Evolutionary conservation across 1,140 invertebrate genomes (phyloP).

Genomic region (Eumeta japonica): DNA sequence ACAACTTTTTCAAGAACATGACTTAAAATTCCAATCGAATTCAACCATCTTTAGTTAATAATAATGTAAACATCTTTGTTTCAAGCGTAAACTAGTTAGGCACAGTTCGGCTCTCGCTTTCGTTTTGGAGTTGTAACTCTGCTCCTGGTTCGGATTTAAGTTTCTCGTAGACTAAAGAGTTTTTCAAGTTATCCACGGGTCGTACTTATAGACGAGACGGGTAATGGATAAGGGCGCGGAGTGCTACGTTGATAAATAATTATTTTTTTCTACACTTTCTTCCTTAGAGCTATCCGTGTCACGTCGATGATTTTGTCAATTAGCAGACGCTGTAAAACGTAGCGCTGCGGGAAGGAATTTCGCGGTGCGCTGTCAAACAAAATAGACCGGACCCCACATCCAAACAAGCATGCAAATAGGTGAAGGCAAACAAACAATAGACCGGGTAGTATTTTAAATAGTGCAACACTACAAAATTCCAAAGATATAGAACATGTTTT

Average conservation of each 20-base stretch:
- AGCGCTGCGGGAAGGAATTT: conserved; percentile 29
- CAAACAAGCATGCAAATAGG: conserved; percentile 45
- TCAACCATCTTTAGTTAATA: conserved; percentile 5
- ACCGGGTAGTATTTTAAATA: no score
- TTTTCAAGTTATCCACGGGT: conserved; percentile 36
- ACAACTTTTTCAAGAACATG: conserved; percentile 38
- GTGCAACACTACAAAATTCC: no score
- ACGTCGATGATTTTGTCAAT: conserved; percentile 3
- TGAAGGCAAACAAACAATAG: conserved; percentile 45
- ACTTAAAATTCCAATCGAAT: conserved; percentile 45
- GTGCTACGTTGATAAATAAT: conserved; percentile 24
- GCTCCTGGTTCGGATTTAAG: conserved; percentile 46
- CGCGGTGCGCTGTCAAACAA: conserved; percentile 41
- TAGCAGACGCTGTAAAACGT: neutral
- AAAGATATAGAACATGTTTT: no score
- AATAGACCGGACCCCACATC: conserved; percentile 53
- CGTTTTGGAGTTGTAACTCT: no score
- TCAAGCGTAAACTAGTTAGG: conserved; percentile 40
- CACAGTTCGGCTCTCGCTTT: conserved; percentile 39
- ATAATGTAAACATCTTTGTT: conserved; percentile 39
- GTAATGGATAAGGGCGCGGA: conserved; percentile 20
- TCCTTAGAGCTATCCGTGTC: conserved; percentile 9
- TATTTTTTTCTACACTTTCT: conserved; percentile 14
- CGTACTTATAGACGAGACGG: no score
- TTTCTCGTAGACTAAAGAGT: conserved; percentile 53